Evolutionary conservation across 2,113 vertebrate species (phyloP), one percentile per base, ranked within the genome.

Genomic region (Syngnathoides biaculeatus): DNA sequence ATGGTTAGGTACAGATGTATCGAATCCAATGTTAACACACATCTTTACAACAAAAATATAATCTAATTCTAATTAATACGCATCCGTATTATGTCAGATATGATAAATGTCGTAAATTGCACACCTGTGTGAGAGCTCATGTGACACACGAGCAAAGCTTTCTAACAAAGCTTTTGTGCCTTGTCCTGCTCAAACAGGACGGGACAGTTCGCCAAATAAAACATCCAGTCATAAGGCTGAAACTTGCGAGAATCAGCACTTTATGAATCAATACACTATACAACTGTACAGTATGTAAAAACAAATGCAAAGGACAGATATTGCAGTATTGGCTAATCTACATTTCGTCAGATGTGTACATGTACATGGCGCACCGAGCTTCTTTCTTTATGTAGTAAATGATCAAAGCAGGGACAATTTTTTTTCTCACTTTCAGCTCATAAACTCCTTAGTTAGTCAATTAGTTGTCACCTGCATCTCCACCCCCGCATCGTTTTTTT

Each of bases 171-270:
- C 64, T 38, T 67, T 73, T 85, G 80, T 82, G 63, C 65, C n/a
- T 73, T 78, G 74, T 86, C 40, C 59, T 64, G 50, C 68, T 63
- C 22, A 27, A 42, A 81, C 67, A 75, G 67, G 62, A 61, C 13
- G 22, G 17, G 55, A 72, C 69, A 71, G 45, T 74, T 63, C 19
- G 26, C 24, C n/a, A 43, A 45, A 66, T 47, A 60, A 24, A 65
- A 62, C 65, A 60, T 11, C 24, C 52, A 45, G 27, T 64, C 24
- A 74, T 45, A 1, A 60, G 0, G 3, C 2, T 52, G 53, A 35
- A 50, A 50, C 8, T 40, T 17, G 24, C n/a, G 24, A 12, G 55
- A 67, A 30, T 47, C 62, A 66, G 1, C 1, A 0, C 15, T 58
- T 20, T 19, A 24, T 47, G 40, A 66, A 5, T 14, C 8, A 53